Evolutionary conservation across 2,888 invertebrate genomes (phyloP), one percentile per base, ranked within the genome.

Genomic region (Leucania comma): DNA sequence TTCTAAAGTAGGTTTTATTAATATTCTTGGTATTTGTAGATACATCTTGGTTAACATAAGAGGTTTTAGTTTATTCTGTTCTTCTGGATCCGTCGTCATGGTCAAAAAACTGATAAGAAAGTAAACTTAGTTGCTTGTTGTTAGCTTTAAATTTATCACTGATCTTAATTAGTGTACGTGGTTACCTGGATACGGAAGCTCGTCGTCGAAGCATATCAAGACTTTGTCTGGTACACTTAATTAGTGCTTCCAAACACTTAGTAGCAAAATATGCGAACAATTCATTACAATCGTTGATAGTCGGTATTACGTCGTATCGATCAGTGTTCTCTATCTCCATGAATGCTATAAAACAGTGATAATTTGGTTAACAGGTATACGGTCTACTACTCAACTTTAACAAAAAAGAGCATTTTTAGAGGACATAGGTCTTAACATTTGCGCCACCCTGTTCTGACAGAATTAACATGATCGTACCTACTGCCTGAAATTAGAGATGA

Each of bases 221-320:
- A 12, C 98, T 98, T 59, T 95, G 93, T 88, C 97, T 97, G 0
- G 98, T 98, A 68, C 97, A 97, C 86, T 97, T 98, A 20, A 98
- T 97, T 24, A 98, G 93, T 3, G 98, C 95, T 75, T 98, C 97
- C 50, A 98, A 94, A 75, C 98, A 96, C 92, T 97, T 98, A 65
- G 97, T 97, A 82, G 98, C 98, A 86, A 98, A 98, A 89, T 97
- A 97, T 0, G 97, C 97, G 89, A 98, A 98, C 61, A 98, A 93
- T 88, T 98, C 98, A 89, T 98, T 97, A 86, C 98, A 98, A 88
- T 98, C 98, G 59, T 97, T 97, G 56, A 97, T 97, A 3, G 97
- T 94, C 48, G 96, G 96, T 67, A 89, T 87, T 26, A 97, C 88
- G 78, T 97, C 97, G 82, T 97, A 96, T 50, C 94, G 90, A 59